A percentile compares a stretch with the other conserved stretches of the same genome.
phyloP scores from a whole-genome alignment of 2,113 vertebrate genomes.

The Neofelis nebulosa region DNA sequence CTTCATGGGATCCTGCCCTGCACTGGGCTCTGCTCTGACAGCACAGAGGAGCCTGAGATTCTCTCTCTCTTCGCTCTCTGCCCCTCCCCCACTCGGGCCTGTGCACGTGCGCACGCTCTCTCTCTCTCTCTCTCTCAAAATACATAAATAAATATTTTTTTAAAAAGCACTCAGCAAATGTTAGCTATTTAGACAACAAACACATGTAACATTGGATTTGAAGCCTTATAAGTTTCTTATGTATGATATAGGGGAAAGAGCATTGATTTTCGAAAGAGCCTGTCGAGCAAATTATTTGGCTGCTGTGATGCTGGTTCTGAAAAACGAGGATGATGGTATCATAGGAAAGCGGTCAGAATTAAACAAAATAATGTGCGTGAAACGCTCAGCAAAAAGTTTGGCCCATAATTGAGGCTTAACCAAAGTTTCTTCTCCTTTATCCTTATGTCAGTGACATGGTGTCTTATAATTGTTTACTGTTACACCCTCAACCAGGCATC shows the following conservation, averaged over 20 bases:
- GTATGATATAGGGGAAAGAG: background rate
- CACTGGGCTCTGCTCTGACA: too few species aligned
- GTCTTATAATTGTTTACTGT: background rate
- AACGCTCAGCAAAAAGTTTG: background rate
- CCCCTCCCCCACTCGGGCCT: too few species aligned
- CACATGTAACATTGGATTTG: background rate
- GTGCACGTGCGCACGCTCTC: too few species aligned
- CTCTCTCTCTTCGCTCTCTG: too few species aligned
- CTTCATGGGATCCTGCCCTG: too few species aligned
- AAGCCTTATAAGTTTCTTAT: background rate
- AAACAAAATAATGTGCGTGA: background rate
- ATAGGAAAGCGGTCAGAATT: background rate
- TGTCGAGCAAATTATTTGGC: background rate
- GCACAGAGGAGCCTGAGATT: too few species aligned
- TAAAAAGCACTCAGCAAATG: background rate
- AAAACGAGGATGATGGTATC: background rate
- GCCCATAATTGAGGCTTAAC: background rate
- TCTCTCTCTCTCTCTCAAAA: too few species aligned
- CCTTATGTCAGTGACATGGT: background rate
- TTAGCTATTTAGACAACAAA: background rate
- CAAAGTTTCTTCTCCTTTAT: background rate
- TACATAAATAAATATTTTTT: too few species aligned
- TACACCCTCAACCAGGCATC: background rate
- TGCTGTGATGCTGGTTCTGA: background rate
- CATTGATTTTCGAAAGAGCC: conserved; percentile 5